These are phyloP conservation scores for Gadopsis bispinosus DNA, from an alignment of 2,797 vertebrate genomes.

Conservation along the genomic window DNA sequence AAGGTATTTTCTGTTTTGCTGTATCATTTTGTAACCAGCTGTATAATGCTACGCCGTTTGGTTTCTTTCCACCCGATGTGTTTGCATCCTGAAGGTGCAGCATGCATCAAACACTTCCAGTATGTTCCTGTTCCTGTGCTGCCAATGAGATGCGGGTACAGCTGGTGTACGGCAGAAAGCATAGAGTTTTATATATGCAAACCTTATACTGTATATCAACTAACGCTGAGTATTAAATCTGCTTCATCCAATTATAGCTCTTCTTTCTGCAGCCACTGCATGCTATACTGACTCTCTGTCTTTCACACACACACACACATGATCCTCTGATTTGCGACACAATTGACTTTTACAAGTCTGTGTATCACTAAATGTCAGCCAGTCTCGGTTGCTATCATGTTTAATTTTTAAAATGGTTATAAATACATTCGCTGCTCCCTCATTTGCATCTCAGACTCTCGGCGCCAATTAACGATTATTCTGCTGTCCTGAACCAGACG, in stretches of 20 bases:
- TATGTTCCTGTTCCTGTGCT: not conserved
- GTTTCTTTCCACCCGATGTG: not conserved
- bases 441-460: constrained; percentile 37
- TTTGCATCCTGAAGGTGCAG: constrained; percentile 22
- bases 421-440: constrained; percentile 47
- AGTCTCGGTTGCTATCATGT: constrained; percentile 32
- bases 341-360: constrained; percentile 47
- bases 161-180: not conserved
- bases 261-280: constrained; percentile 10
- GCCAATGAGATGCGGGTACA: constrained; percentile 41
- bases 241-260: constrained; percentile 44
- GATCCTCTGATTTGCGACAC: not conserved
- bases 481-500: constrained; percentile 21
- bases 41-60: not conserved
- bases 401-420: constrained; percentile 56
- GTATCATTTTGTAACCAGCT: constrained; percentile 40
- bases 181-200: not conserved
- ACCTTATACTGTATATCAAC: constrained; percentile 26
- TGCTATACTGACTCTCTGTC: not conserved
- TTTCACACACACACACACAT: constrained; percentile 1
- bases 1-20: constrained; percentile 35
- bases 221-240: constrained; percentile 41
- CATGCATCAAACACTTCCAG: constrained; percentile 29
- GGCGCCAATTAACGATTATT: constrained; percentile 48
- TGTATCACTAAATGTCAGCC: constrained; percentile 60